These are phyloP conservation scores for Cyaniris semiargus DNA, from an alignment of 2,888 invertebrate species.

Conservation along the genomic window DNA sequence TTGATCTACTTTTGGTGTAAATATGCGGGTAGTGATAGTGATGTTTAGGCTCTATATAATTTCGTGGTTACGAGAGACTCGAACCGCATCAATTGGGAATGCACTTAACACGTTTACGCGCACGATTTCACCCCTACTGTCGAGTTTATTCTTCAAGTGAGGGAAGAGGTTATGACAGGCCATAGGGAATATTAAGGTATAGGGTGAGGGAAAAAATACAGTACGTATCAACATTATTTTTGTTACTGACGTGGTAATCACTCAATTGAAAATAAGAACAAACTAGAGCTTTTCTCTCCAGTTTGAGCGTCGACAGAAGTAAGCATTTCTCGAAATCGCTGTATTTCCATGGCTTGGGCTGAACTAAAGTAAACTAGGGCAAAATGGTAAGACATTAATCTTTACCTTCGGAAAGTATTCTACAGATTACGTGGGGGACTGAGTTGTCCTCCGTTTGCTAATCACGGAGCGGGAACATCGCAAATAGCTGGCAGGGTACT, in stretches of 20 bases:
- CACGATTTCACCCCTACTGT: neutral
- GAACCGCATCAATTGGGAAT: neutral
- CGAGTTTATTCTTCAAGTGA: neutral
- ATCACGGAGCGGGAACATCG: constrained; percentile 50
- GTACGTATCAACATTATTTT: neutral
- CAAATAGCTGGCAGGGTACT: constrained; percentile 46
- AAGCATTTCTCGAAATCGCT: constrained; percentile 27
- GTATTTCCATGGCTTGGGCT: constrained; percentile 40
- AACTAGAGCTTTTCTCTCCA: neutral
- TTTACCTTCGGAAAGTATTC: constrained; percentile 67
- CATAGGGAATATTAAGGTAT: neutral
- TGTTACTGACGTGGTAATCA: neutral
- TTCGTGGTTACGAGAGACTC: neutral
- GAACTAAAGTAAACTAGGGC: constrained; percentile 57
- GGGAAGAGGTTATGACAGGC: constrained; percentile 11
- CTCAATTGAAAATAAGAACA: neutral
- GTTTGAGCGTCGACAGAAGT: neutral
- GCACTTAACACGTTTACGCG: neutral
- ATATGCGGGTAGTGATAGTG: neutral
- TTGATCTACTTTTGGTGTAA: neutral
- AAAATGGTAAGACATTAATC: constrained; percentile 71
- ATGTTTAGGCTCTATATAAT: neutral
- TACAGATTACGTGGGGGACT: constrained; percentile 62
- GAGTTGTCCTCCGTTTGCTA: constrained; percentile 57
- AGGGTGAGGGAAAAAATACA: neutral